Conservation (phyloP, 1,140 invertebrate species). For the Lineus longissimus region DNA sequence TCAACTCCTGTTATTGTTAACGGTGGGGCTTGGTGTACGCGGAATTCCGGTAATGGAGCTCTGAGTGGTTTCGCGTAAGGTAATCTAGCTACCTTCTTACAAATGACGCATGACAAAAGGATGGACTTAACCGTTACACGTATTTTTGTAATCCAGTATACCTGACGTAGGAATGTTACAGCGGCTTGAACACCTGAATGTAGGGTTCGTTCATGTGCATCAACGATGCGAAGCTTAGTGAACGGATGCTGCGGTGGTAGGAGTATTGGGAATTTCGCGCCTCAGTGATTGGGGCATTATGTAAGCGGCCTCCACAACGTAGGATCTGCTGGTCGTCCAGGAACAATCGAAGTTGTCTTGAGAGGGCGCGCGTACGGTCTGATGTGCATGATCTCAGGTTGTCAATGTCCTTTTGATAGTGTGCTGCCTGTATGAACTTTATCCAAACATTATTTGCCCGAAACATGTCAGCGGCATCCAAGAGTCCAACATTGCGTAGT, state of each 20-base stretch:
- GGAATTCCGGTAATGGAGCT: not conserved
- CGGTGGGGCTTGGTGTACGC: not conserved
- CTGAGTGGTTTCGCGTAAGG: not conserved
- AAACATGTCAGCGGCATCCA: not conserved
- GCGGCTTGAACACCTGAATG: not conserved
- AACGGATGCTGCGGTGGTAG: constrained; percentile 9
- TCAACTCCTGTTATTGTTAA: not conserved
- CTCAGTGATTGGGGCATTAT: constrained; percentile 14
- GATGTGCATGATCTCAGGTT: not conserved
- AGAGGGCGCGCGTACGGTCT: not conserved
- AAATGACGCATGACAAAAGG: not conserved
- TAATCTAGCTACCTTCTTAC: not conserved
- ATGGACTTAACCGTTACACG: not conserved
- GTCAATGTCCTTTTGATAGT: not conserved
- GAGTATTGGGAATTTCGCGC: constrained; percentile 14
- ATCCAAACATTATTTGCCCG: not conserved
- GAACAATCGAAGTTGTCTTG: constrained; percentile 9
- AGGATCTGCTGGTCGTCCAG: constrained; percentile 6
- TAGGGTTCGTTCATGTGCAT: not conserved
- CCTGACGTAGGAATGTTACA: not conserved
- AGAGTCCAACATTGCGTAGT: not conserved
- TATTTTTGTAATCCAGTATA: not conserved
- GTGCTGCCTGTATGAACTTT: not conserved
- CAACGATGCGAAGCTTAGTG: not conserved
- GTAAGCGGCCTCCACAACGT: constrained; percentile 15